Percentiles rank a stretch among this genome's conserved stretches.
Evolutionary conservation across 2,797 vertebrate genomes (phyloP).

Genomic region (Malacoraja senta): DNA sequence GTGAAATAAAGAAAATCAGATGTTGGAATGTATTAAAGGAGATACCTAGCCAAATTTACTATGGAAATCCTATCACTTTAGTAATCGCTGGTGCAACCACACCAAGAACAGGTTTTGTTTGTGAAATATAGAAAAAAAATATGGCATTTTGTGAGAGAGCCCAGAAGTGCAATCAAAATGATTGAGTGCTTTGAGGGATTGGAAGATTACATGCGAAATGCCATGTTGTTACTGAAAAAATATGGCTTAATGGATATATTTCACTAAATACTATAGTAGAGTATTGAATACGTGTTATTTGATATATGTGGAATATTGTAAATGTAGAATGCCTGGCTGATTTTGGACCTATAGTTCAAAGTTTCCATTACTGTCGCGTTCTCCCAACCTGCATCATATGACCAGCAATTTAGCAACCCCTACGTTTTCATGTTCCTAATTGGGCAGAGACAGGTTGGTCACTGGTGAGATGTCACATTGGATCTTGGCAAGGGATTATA

Average conservation of each 20-base stretch:
- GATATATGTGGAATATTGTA: background rate
- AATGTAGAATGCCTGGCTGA: background rate
- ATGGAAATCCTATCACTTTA: background rate
- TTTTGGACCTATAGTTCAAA: background rate
- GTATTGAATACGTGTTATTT: no score
- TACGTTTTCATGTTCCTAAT: background rate
- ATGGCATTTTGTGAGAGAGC: background rate
- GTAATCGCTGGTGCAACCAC: background rate
- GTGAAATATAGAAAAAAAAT: background rate
- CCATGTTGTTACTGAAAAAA: background rate
- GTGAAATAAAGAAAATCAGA: background rate
- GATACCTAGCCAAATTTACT: background rate
- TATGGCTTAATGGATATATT: background rate
- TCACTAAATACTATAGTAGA: background rate
- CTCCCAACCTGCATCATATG: background rate
- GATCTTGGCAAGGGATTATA: background rate
- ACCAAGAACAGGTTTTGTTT: background rate
- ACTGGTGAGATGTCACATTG: background rate
- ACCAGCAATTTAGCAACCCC: background rate
- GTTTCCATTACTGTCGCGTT: background rate
- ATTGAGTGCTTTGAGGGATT: background rate
- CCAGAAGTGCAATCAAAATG: background rate
- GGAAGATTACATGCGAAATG: no score
- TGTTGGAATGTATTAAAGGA: background rate
- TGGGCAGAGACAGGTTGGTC: background rate